A percentile compares a stretch with the other conserved stretches of the same genome.
phyloP scores from a whole-genome alignment of 1,140 invertebrate species.

The Augochlora pura region DNA sequence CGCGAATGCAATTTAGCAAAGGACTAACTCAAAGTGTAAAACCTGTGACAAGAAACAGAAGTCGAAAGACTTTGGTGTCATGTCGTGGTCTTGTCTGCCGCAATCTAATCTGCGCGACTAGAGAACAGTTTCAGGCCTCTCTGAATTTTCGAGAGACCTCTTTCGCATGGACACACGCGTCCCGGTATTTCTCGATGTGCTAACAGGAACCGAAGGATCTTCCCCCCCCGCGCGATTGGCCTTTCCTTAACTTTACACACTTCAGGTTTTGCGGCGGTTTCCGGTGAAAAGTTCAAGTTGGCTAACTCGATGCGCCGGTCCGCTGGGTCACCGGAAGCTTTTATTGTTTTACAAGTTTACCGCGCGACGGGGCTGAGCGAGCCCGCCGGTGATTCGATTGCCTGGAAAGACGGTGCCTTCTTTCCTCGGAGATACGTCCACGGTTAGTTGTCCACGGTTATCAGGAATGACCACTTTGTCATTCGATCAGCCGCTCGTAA shows the following conservation, averaged over 20 bases:
- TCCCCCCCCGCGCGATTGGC: background rate
- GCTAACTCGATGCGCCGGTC: slow-evolving; percentile 70
- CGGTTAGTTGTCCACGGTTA: slow-evolving; percentile 42
- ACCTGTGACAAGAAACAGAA: too few relatives aligned
- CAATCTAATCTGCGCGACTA: background rate
- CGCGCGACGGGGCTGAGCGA: slow-evolving; percentile 54
- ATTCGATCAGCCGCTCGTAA: slow-evolving; percentile 14
- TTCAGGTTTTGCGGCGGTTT: slow-evolving; percentile 45
- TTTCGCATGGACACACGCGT: background rate
- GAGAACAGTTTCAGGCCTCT: background rate
- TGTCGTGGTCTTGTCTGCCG: too few relatives aligned
- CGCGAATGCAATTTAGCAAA: too few relatives aligned
- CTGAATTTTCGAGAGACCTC: background rate
- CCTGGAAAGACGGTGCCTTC: slow-evolving; percentile 51
- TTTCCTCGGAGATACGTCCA: slow-evolving; percentile 50
- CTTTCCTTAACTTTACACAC: slow-evolving; percentile 24
- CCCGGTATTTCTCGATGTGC: background rate
- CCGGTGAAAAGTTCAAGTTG: slow-evolving; percentile 62
- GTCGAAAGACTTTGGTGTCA: too few relatives aligned
- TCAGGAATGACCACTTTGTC: slow-evolving; percentile 14
- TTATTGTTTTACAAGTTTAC: slow-evolving; percentile 80
- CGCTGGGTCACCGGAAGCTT: slow-evolving; percentile 74
- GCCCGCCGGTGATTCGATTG: slow-evolving; percentile 57
- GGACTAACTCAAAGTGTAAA: background rate
- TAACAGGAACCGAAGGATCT: slow-evolving; percentile 7